Percentiles rank a stretch among this genome's conserved stretches.
Evolutionary conservation across 2,113 vertebrate genomes (phyloP).

Genomic region (Crotalus tigris): DNA sequence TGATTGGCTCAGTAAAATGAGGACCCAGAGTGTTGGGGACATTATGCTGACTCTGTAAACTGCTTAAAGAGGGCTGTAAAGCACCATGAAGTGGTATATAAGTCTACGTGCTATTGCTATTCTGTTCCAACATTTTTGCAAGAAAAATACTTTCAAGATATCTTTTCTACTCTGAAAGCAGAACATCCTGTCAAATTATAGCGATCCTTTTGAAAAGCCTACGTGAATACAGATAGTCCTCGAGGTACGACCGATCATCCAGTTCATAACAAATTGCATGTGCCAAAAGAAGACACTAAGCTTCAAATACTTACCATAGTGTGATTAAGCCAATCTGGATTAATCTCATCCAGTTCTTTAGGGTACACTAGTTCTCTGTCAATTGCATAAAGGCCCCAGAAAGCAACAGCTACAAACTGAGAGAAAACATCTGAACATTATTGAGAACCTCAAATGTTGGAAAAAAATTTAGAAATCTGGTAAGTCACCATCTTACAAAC

Average conservation of each 20-base stretch:
- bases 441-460: background rate
- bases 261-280: slow-evolving; percentile 32
- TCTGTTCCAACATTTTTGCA: background rate
- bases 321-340: slow-evolving; percentile 60
- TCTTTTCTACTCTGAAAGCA: background rate
- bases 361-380: slow-evolving; percentile 59
- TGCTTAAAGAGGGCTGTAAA: background rate
- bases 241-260: slow-evolving; percentile 1
- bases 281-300: background rate
- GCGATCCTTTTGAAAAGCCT: background rate
- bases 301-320: slow-evolving; percentile 44
- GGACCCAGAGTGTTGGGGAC: background rate
- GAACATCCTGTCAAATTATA: background rate
- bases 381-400: slow-evolving; percentile 61
- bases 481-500: background rate
- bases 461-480: background rate
- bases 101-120: background rate
- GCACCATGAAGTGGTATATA: background rate
- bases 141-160: background rate
- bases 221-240: background rate
- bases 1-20: background rate
- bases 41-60: background rate
- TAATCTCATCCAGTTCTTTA: slow-evolving; percentile 46
- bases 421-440: slow-evolving; percentile 9
- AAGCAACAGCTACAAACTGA: slow-evolving; percentile 63